Base-by-base conservation (phyloP, 2,797 vertebrate genomes). In the Notolepis coatsorum region DNA sequence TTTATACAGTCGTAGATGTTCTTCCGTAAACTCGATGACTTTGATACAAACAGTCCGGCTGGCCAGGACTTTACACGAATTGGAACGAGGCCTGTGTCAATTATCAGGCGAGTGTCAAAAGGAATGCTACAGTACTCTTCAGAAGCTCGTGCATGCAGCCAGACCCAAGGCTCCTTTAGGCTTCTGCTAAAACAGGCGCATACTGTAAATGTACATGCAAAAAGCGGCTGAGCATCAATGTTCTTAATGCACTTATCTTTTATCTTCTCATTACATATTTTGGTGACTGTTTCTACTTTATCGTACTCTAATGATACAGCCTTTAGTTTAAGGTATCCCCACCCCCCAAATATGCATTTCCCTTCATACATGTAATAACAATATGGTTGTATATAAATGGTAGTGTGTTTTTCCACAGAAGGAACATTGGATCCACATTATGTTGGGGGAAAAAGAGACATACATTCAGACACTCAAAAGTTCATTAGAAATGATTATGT, bases 191-290 rank as follows among this genome's bases (percentile, higher is more conserved):
- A 77, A 76, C 79, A 75, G 78, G 81, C 75, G 79, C 74, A 82
- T 78, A 75, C 55, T 76, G 70, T 72, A 79, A 77, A 84, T 72
- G 71, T 78, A 62, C 90, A 92, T 91, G 91, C 92, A 91, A 71
- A 83, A 78, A 81, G 63, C 39, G 58, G 65, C 68, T 20, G 47
- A 73, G 17, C 56, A 53, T 45, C 2, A n/a, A 37, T 39, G 31
- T 31, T 43, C 9, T 30, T 20, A 45, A 71, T 50, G 51, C 73
- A 57, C 65, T 47, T 68, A 35, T 64, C 50, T 37, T 41, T 53
- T 59, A n/a, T n/a, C n/a, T 21, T 52, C 21, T 61, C 39, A 53
- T 28, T 7, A 56, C 57, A 25, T 31, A 73, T 57, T 33, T 35
- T 31, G 72, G 72, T 62, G 7, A 65, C 41, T 54, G 57, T 71